A percentile compares a stretch with the other conserved stretches of the same genome.
Evolutionary conservation across 2,113 vertebrate genomes (phyloP).

Genomic region (Sturnus vulgaris): DNA sequence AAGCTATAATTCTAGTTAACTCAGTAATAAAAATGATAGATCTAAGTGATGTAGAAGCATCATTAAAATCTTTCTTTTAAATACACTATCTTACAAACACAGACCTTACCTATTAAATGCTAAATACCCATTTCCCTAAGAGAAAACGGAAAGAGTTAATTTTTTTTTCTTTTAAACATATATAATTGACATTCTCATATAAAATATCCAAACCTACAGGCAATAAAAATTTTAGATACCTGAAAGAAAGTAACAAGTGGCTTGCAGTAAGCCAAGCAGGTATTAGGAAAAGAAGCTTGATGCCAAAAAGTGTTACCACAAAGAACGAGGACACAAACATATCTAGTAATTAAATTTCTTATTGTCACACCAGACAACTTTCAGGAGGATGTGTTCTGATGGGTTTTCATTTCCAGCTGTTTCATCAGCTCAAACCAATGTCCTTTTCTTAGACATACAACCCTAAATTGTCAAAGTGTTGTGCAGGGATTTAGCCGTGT

Average conservation of each 20-base stretch:
- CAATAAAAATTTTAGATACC: background rate
- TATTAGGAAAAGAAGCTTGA: background rate
- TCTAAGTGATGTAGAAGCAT: background rate
- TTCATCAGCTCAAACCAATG: slow-evolving; percentile 60
- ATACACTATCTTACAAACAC: background rate
- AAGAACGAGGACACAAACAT: slow-evolving; percentile 38
- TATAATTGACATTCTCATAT: background rate
- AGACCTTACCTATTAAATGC: background rate
- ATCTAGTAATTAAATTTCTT: slow-evolving; percentile 56
- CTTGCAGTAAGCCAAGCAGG: background rate
- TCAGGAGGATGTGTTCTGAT: slow-evolving; percentile 29
- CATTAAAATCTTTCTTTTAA: background rate
- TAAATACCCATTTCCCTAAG: background rate
- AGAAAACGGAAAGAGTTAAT: background rate
- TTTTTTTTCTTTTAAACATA: background rate
- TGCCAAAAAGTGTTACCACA: background rate
- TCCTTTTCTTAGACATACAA: slow-evolving; percentile 65
- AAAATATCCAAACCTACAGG: background rate
- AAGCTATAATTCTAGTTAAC: slow-evolving; percentile 10
- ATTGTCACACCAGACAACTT: slow-evolving; percentile 43
- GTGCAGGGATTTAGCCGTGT: slow-evolving; percentile 70
- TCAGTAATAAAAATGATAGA: slow-evolving; percentile 32
- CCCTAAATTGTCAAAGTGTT: slow-evolving; percentile 67
- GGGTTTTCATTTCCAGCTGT: slow-evolving; percentile 66
- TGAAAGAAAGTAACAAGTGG: background rate